Percentiles rank a stretch among this genome's conserved stretches.
Conservation (phyloP, 2,888 invertebrate genomes). For the Agrilus biguttatus region DNA sequence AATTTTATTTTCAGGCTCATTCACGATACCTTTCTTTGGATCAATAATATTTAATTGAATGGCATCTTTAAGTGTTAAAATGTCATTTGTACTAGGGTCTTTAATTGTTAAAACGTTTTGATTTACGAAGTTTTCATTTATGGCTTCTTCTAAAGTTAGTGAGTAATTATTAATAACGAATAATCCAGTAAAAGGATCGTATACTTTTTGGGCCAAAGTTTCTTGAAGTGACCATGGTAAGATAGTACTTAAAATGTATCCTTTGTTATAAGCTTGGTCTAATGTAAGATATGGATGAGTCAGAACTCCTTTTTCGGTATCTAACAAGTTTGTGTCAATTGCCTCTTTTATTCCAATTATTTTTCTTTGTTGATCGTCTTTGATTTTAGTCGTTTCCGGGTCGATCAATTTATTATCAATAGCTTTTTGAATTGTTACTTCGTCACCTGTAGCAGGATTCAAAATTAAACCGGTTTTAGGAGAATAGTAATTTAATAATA, state of each 20-base stretch:
- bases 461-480: slow-evolving; percentile 59
- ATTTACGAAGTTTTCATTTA: slow-evolving; percentile 60
- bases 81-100: slow-evolving; percentile 66
- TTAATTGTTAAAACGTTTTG: slow-evolving; percentile 62
- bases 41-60: slow-evolving; percentile 64
- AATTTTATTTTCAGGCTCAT: slow-evolving; percentile 59
- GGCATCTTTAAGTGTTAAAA: slow-evolving; percentile 67
- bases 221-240: slow-evolving; percentile 74
- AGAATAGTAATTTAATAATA: slow-evolving; percentile 63
- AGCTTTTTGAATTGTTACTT: slow-evolving; percentile 61
- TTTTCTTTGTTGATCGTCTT: slow-evolving; percentile 52
- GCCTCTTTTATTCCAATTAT: slow-evolving; percentile 57
- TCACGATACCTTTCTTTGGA: slow-evolving; percentile 62
- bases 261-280: slow-evolving; percentile 67
- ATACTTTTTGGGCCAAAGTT: slow-evolving; percentile 66
- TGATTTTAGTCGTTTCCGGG: slow-evolving; percentile 54
- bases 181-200: slow-evolving; percentile 59
- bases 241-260: slow-evolving; percentile 62
- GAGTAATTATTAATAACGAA: slow-evolving; percentile 53
- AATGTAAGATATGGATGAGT: slow-evolving; percentile 56
- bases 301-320: slow-evolving; percentile 54
- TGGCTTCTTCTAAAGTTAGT: slow-evolving; percentile 60
- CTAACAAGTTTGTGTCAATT: slow-evolving; percentile 51
- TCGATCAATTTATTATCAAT: slow-evolving; percentile 58
- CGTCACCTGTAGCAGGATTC: slow-evolving; percentile 61